Base-by-base conservation (phyloP, 2,797 vertebrate genomes). In the Manis pentadactyla region DNA sequence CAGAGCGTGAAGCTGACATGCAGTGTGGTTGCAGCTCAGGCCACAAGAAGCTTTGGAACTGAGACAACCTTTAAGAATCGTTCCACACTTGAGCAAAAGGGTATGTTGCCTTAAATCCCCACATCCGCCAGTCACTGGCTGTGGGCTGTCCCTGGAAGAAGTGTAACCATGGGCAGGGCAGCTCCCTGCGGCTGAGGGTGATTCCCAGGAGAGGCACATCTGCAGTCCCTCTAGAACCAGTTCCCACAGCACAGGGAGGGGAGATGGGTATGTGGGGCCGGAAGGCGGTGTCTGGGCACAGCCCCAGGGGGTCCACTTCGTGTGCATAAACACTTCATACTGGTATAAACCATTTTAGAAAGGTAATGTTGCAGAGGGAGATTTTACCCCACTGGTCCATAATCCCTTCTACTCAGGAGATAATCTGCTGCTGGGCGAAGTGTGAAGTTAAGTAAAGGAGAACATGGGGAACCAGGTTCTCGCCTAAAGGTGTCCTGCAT, bases 1-100 rank as follows among this genome's bases (percentile, higher is more conserved):
- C 18, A 8, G 39, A 55, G 8, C 27, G 29, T 51, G 31, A 55
- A 10, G 7, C 3, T 61, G 31, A 15, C 19, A 31, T 5, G 11
- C 10, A 55, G 8, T 19, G 3, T 18, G 1, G 2, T n/a, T 31
- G 13, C 8, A 39, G 0, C 1, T 13, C 2, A 23, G 49, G 49
- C 34, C 17, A 11, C 7, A 31, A 29, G 14, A 46, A 74, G 10
- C 18, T 74, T 37, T n/a, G 27, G 17, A 42, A 8, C 1, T 34
- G 11, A 55, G 27, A 9, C 13, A 74, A 46, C 19, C 13, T 31
- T 81, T 27, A 63, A 42, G 29, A 69, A 63, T 10, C 12, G 8
- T 51, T 4, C 11, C 59, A 31, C 18, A 37, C 6, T 27, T 46
- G 14, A 46, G 37, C 9, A 31, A 71, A 46, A 81, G 15, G 4